Evolutionary conservation across 2,888 invertebrate species (phyloP).

Genomic region (Caenorhabditis sp.): DNA sequence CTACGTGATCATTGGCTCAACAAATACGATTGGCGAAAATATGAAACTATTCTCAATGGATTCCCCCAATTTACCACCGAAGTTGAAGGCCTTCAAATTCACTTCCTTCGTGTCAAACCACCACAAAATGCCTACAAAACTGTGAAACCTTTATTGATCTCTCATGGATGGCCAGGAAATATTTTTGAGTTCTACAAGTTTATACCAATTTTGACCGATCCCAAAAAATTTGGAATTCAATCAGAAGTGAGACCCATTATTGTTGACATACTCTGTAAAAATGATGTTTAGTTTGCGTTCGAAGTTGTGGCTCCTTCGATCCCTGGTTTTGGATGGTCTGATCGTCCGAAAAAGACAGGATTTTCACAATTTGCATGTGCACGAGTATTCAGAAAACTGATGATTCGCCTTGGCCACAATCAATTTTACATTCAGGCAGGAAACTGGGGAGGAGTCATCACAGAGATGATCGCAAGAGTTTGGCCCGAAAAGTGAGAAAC

Average conservation of each 20-base stretch:
- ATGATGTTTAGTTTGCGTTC: too few species aligned
- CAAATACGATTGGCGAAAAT: slow-evolving; percentile 80
- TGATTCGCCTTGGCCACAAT: slow-evolving; percentile 78
- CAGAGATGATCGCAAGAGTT: slow-evolving; percentile 76
- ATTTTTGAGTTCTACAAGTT: slow-evolving; percentile 82
- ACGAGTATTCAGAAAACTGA: slow-evolving; percentile 77
- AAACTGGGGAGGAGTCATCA: slow-evolving; percentile 83
- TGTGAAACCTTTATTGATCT: slow-evolving; percentile 76
- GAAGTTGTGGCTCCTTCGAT: slow-evolving; percentile 74
- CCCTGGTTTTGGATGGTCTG: slow-evolving; percentile 76
- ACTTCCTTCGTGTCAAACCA: slow-evolving; percentile 81
- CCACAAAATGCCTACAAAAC: slow-evolving; percentile 63
- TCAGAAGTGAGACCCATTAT: too few species aligned
- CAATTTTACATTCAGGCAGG: slow-evolving; percentile 79
- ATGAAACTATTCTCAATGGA: slow-evolving; percentile 80
- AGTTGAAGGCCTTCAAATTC: slow-evolving; percentile 79
- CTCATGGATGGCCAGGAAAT: slow-evolving; percentile 88
- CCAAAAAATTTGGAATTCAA: slow-evolving; percentile 70
- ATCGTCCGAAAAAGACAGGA: slow-evolving; percentile 76
- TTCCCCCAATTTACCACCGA: slow-evolving; percentile 81
- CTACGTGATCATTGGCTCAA: slow-evolving; percentile 80
- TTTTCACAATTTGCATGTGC: slow-evolving; percentile 69
- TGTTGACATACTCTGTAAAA: too few species aligned
- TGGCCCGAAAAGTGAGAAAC: slow-evolving; percentile 75
- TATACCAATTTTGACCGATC: slow-evolving; percentile 74